These are phyloP conservation scores for Apaloderma vittatum DNA, from an alignment of 2,113 vertebrate species.

Conservation along the genomic window DNA sequence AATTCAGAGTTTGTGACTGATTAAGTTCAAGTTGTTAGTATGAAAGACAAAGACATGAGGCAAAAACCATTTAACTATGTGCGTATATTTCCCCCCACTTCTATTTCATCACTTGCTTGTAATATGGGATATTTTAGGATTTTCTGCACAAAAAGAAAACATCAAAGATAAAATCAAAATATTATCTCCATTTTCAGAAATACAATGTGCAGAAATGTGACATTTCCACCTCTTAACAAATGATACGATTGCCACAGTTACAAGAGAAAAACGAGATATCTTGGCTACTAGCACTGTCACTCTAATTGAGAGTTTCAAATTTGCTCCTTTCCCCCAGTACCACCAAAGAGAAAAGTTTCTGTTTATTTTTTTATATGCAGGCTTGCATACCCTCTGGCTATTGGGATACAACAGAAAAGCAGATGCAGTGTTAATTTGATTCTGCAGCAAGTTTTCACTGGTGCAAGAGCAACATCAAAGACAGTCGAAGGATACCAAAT, in stretches of 20 bases:
- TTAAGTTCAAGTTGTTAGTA: background rate
- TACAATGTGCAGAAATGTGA: background rate
- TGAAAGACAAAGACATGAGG: background rate
- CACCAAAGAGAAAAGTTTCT: background rate
- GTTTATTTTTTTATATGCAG: constrained; percentile 30
- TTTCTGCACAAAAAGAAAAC: background rate
- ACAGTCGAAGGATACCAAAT: constrained; percentile 77
- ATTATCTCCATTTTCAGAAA: background rate
- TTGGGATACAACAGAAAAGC: constrained; percentile 62
- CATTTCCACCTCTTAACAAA: background rate
- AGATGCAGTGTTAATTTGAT: constrained; percentile 81
- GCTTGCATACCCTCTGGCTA: constrained; percentile 47
- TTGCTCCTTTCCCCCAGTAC: accelerated
- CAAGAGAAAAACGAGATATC: background rate
- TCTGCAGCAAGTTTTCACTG: constrained; percentile 68
- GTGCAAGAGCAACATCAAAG: constrained; percentile 77
- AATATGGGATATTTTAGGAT: background rate
- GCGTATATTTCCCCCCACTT: background rate
- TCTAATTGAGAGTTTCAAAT: background rate
- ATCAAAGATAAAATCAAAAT: background rate
- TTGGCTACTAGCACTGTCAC: background rate
- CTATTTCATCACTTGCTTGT: background rate
- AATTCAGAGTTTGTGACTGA: background rate
- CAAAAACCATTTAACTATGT: background rate
- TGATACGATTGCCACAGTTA: background rate